These are phyloP conservation scores for Mayetiola destructor DNA, from an alignment of 2,888 invertebrate species.

Conservation along the genomic window DNA sequence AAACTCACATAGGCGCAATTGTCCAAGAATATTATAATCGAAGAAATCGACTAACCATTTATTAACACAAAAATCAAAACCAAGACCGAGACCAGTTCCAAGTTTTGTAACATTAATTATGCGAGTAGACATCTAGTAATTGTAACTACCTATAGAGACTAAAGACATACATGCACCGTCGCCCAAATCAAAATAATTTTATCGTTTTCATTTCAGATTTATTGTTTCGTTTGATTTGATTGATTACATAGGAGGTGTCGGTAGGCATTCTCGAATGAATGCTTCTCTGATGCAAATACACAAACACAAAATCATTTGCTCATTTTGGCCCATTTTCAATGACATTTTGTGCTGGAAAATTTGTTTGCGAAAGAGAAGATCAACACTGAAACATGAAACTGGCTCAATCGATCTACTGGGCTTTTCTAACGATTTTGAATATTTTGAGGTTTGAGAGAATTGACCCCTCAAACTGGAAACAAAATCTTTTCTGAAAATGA, in stretches of 20 bases:
- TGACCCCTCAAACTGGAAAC: neutral
- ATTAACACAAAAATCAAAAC: conserved; percentile 2
- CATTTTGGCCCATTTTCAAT: neutral
- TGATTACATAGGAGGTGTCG: conserved; percentile 6
- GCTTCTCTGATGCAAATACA: neutral
- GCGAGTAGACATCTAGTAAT: neutral
- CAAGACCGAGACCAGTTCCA: no score
- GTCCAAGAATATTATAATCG: no score
- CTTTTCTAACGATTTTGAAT: no score
- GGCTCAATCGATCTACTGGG: no score
- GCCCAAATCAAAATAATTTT: conserved; percentile 1
- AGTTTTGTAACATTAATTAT: conserved; percentile 2
- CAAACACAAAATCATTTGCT: neutral
- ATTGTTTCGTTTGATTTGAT: conserved; percentile 9
- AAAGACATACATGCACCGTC: neutral
- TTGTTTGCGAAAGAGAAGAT: no score
- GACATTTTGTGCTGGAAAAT: no score
- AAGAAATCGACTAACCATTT: neutral
- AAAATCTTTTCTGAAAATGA: conserved; percentile 5
- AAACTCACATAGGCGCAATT: no score
- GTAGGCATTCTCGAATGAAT: no score
- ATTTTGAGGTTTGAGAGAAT: no score
- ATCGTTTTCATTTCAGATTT: conserved; percentile 4
- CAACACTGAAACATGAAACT: no score
- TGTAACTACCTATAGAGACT: neutral